phyloP scores from a whole-genome alignment of 2,797 vertebrate genomes.

The Gallirallus australis region DNA sequence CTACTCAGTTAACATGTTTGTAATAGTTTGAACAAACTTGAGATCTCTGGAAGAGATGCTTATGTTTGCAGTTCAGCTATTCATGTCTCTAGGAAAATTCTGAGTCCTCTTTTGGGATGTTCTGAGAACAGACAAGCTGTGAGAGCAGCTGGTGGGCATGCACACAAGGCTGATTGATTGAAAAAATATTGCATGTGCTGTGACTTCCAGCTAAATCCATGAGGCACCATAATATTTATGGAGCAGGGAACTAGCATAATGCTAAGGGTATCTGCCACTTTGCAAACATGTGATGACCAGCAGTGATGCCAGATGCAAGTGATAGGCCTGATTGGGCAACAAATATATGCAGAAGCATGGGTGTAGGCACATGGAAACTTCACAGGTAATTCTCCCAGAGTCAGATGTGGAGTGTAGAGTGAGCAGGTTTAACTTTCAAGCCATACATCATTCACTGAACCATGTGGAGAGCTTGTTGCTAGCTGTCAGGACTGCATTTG shows the following conservation, averaged over 20 bases:
- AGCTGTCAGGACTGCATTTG: conserved; percentile 13
- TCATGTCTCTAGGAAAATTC: not conserved
- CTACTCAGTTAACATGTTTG: not conserved
- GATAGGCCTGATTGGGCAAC: not conserved
- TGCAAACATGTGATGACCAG: not conserved
- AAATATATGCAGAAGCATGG: not conserved
- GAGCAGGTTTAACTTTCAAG: not conserved
- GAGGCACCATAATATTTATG: not conserved
- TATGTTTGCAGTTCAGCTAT: not conserved
- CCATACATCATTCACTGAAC: not conserved
- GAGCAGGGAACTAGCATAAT: not conserved
- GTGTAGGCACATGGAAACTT: not conserved
- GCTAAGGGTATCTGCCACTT: not conserved
- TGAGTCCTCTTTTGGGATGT: not conserved
- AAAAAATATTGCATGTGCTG: not conserved
- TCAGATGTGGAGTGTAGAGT: not conserved
- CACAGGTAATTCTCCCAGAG: not conserved
- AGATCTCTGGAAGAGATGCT: not conserved
- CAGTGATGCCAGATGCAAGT: not conserved
- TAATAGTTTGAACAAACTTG: conserved; percentile 3
- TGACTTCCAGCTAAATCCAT: conserved; percentile 1
- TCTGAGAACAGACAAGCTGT: not conserved
- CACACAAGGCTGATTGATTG: not conserved
- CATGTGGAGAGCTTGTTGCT: not conserved
- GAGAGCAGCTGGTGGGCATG: not conserved